Evolutionary conservation across 2,797 vertebrate species (phyloP).

Genomic region (Pagetopsis macropterus): DNA sequence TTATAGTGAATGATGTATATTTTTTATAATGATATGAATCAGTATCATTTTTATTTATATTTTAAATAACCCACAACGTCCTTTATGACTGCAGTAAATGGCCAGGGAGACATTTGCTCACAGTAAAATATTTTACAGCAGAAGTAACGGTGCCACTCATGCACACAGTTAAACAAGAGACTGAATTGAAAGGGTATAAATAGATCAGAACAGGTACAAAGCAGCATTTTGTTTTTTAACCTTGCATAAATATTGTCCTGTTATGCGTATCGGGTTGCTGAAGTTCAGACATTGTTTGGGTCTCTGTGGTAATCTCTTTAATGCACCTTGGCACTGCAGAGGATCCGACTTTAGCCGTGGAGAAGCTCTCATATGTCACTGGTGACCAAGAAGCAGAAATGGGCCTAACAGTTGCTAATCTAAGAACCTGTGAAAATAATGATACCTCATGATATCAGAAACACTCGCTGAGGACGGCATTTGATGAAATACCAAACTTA

Average conservation of each 20-base stretch:
- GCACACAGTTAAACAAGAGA: conserved; percentile 17
- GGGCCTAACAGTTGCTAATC: conserved; percentile 70
- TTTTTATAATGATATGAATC: neutral
- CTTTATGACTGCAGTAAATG: too few relatives aligned
- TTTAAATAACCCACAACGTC: neutral
- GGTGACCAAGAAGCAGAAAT: conserved; percentile 77
- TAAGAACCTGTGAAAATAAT: conserved; percentile 73
- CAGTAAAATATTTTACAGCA: conserved; percentile 33
- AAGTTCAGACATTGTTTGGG: conserved; percentile 76
- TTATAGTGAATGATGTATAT: conserved; percentile 25
- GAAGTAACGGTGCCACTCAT: conserved; percentile 14
- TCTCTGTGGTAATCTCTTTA: conserved; percentile 74
- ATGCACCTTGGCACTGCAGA: conserved; percentile 75
- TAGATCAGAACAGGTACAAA: conserved; percentile 52
- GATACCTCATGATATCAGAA: conserved; percentile 57
- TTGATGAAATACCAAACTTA: conserved; percentile 64
- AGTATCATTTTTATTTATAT: neutral
- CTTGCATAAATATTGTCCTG: conserved; percentile 57
- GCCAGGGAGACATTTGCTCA: conserved; percentile 9
- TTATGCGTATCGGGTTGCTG: conserved; percentile 53
- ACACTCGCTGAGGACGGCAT: conserved; percentile 21
- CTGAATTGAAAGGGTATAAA: conserved; percentile 40
- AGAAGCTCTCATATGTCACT: conserved; percentile 81
- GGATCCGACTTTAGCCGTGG: conserved; percentile 76
- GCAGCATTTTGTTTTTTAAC: conserved; percentile 44